Evolutionary conservation across 2,113 vertebrate species (phyloP).

Genomic region (Trogon surrucura): DNA sequence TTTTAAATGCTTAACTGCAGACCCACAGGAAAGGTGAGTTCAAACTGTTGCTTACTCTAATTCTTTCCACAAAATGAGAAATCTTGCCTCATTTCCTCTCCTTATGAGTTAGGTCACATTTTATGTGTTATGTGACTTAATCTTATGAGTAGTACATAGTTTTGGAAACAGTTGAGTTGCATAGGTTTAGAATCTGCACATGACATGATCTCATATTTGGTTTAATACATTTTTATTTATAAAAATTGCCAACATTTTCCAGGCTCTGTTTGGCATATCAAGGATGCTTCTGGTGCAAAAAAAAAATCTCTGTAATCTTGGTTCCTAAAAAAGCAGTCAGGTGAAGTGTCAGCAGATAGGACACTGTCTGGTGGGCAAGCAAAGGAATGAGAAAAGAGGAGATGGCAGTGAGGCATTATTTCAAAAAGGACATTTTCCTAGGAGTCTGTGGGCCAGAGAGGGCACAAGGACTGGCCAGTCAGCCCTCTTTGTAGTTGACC

Average conservation of each 20-base stretch:
- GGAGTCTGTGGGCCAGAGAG: neutral
- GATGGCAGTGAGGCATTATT: neutral
- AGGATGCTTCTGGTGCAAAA: neutral
- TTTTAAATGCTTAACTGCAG: neutral
- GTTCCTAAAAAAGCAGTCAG: neutral
- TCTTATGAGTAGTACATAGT: neutral
- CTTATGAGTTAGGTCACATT: neutral
- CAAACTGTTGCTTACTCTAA: neutral
- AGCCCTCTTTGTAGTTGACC: neutral
- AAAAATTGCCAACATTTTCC: neutral
- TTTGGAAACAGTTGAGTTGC: neutral
- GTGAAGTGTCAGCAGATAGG: neutral
- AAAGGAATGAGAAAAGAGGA: neutral
- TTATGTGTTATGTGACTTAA: neutral
- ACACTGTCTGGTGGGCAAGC: neutral
- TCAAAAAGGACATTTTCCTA: neutral
- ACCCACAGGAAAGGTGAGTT: constrained; percentile 26
- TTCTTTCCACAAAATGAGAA: constrained; percentile 48
- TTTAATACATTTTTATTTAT: neutral
- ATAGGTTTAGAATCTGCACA: neutral
- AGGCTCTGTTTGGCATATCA: neutral
- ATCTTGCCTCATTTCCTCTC: constrained; percentile 36
- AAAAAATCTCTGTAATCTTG: neutral
- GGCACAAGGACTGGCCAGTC: neutral
- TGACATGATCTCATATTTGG: rapidly evolving